Evolutionary conservation across 2,888 invertebrate genomes (phyloP).

Genomic region (Stenchaetothrips biformis): DNA sequence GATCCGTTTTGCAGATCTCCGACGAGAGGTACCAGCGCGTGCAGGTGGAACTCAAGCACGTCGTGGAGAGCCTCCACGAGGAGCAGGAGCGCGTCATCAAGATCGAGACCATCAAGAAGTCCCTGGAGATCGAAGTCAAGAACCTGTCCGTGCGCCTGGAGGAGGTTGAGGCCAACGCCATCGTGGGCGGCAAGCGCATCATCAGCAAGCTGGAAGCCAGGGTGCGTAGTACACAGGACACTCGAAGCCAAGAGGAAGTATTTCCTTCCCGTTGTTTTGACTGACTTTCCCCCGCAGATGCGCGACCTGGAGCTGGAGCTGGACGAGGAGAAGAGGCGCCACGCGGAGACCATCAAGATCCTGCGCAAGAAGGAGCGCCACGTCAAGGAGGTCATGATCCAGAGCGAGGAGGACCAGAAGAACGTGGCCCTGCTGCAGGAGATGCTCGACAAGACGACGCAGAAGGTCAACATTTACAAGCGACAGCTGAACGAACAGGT

Average conservation of each 20-base stretch:
- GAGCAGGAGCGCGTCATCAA: slow-evolving; percentile 95
- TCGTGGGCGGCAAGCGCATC: slow-evolving; percentile 93
- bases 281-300: slow-evolving; percentile 49
- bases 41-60: slow-evolving; percentile 86
- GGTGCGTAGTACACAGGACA: slow-evolving; percentile 42
- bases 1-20: slow-evolving; percentile 45
- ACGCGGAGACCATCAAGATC: slow-evolving; percentile 95
- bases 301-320: slow-evolving; percentile 91
- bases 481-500: slow-evolving; percentile 91
- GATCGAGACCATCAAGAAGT: slow-evolving; percentile 96
- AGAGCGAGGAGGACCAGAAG: slow-evolving; percentile 96
- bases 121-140: slow-evolving; percentile 95
- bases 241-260: neutral
- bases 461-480: slow-evolving; percentile 91
- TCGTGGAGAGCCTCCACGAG: slow-evolving; percentile 88
- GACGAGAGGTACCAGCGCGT: slow-evolving; percentile 95
- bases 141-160: slow-evolving; percentile 88
- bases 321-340: slow-evolving; percentile 95
- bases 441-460: slow-evolving; percentile 75
- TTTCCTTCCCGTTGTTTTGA: slow-evolving; percentile 24
- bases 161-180: slow-evolving; percentile 94
- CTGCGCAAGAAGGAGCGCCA: slow-evolving; percentile 96
- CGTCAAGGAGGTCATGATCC: slow-evolving; percentile 91
- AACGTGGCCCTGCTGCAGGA: slow-evolving; percentile 89
- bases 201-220: slow-evolving; percentile 94